Percentiles rank a stretch among this genome's conserved stretches.
Conservation (phyloP, 2,888 invertebrate genomes). For the Tubiluchus corallicola region DNA sequence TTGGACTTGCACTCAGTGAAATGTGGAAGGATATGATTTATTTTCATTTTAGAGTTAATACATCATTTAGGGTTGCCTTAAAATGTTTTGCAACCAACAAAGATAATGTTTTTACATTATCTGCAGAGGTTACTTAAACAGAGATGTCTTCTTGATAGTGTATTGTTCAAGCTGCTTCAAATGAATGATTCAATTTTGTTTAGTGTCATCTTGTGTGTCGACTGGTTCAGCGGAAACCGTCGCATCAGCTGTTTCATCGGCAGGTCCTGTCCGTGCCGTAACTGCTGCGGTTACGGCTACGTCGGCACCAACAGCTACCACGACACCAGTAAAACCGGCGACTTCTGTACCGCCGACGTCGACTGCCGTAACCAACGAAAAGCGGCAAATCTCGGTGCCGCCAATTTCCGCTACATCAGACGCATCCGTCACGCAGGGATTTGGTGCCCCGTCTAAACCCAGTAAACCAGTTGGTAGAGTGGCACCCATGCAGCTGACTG, state of each 20-base stretch:
- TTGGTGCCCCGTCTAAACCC: too few relatives aligned
- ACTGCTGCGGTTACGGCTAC: slow-evolving; percentile 33
- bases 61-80: too few relatives aligned
- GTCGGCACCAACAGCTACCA: slow-evolving; percentile 9
- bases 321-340: slow-evolving; percentile 14
- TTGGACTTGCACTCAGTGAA: too few relatives aligned
- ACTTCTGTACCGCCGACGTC: slow-evolving; percentile 7
- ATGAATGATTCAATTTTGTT: background rate
- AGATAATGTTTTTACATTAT: too few relatives aligned
- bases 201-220: slow-evolving; percentile 17
- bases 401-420: slow-evolving; percentile 6
- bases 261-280: slow-evolving; percentile 36
- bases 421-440: too few relatives aligned
- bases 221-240: slow-evolving; percentile 14
- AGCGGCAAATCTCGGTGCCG: slow-evolving; percentile 5
- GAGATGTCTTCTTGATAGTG: too few relatives aligned
- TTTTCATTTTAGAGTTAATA: too few relatives aligned
- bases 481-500: slow-evolving; percentile 12
- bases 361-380: slow-evolving; percentile 7
- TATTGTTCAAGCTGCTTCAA: background rate
- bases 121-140: too few relatives aligned
- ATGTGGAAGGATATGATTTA: too few relatives aligned
- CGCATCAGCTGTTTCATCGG: background rate
- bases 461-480: slow-evolving; percentile 13
- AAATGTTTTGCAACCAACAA: too few relatives aligned